phyloP scores from a whole-genome alignment of 2,113 vertebrate genomes.

The Pluvialis apricaria region DNA sequence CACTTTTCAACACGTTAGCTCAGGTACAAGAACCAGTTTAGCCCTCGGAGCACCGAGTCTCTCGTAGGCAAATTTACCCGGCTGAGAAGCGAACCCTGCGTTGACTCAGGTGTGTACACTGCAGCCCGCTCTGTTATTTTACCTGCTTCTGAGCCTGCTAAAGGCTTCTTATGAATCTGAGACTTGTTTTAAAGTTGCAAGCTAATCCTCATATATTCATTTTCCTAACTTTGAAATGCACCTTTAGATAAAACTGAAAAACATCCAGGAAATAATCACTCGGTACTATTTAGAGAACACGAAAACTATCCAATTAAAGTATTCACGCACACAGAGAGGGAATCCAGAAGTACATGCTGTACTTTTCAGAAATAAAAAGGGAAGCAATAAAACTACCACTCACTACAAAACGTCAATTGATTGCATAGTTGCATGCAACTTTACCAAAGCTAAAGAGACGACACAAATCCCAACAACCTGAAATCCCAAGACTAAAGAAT shows the following conservation, averaged over 20 bases:
- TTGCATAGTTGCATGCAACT: not conserved
- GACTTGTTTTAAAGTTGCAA: not conserved
- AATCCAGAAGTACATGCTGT: not conserved
- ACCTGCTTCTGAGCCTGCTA: not conserved
- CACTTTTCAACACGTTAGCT: not conserved
- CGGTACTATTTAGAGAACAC: not conserved
- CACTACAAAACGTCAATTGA: not conserved
- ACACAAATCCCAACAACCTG: not conserved
- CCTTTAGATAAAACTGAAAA: not conserved
- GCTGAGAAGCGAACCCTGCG: not conserved
- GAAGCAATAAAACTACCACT: not conserved
- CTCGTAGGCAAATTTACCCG: not conserved
- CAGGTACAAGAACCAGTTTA: not conserved
- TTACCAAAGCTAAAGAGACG: not conserved
- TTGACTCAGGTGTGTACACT: not conserved
- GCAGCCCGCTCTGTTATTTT: not conserved
- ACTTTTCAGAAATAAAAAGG: not conserved
- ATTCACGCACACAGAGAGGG: not conserved
- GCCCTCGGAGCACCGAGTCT: not conserved
- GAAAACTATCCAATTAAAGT: conserved; percentile 7
- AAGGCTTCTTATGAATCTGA: not conserved
- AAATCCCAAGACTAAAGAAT: not conserved
- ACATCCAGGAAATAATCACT: not conserved
- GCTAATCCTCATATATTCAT: not conserved
- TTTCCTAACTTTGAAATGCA: not conserved